Evolutionary conservation across 1,140 invertebrate genomes (phyloP).

Genomic region (Danaus plexippus): DNA sequence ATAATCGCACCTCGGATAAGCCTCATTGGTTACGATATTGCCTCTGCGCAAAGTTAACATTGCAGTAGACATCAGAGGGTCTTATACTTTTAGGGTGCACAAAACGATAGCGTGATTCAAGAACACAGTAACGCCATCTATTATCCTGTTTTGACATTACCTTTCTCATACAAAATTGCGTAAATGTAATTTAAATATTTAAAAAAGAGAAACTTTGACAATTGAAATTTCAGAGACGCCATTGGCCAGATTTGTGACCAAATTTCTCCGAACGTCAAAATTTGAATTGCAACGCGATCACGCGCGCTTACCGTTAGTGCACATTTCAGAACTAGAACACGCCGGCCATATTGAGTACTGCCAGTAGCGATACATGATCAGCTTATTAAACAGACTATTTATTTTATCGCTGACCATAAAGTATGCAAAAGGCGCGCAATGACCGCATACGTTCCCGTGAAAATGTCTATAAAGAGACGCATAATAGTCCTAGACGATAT

Average conservation of each 20-base stretch:
- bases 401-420: conserved; percentile 61
- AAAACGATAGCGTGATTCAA: conserved; percentile 31
- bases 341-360: conserved; percentile 63
- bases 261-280: conserved; percentile 68
- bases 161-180: conserved; percentile 9
- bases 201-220: conserved; percentile 60
- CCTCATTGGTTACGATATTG: conserved; percentile 86
- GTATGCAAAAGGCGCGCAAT: conserved; percentile 49
- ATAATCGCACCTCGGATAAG: conserved; percentile 89
- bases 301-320: conserved; percentile 61
- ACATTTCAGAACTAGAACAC: conserved; percentile 69
- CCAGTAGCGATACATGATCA: conserved; percentile 53
- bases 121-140: conserved; percentile 32
- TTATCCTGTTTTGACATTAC: conserved; percentile 7
- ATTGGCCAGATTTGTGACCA: conserved; percentile 42
- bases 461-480: conserved; percentile 50
- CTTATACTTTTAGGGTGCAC: conserved; percentile 3
- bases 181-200: conserved; percentile 41
- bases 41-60: conserved; percentile 28
- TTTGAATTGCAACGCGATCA: conserved; percentile 62
- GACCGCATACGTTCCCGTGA: conserved; percentile 53
- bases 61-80: not conserved
- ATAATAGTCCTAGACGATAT: conserved; percentile 27
- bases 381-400: conserved; percentile 65
- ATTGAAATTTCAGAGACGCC: conserved; percentile 19